Base-by-base conservation (phyloP, 2,888 invertebrate genomes). In the Ophion slaviceki region DNA sequence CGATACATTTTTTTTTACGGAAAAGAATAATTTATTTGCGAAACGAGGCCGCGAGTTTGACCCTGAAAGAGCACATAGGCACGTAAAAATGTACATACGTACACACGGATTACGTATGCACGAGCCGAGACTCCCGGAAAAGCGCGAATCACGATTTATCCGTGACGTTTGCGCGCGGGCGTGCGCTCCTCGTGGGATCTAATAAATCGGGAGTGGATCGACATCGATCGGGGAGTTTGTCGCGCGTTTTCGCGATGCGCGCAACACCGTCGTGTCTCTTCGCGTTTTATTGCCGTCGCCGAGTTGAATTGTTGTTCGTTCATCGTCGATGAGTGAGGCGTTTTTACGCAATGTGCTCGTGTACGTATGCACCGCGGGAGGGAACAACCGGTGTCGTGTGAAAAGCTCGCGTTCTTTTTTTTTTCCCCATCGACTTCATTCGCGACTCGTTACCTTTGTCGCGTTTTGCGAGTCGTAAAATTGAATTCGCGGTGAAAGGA, bases 191-290 rank as follows among this genome's bases (percentile, higher is more conserved):
- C 40, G 40, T 82, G 59, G 45, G 79, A 70, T 75, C 79, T 68
- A 71, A 85, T 85, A 85, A 82, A 85, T 85, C 85, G 82, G 59
- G 47, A 28, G 57, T 59, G 79, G 64, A 53, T 71, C 75, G 71
- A 32, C 11, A 7, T 20, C 17, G 79, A 82, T 53, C 79, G 28
- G 24, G 66, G 85, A 85, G 85, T 85, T 82, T 80, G 71, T 80
- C 76, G 75, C 67, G 79, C 75, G 79, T 79, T 61, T 71, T 82
- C 79, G 85, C 82, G 79, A 82, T 72, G 82, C 82, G 79, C 61
- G 78, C 57, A 72, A 40, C 40, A 78, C 6, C 64, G n/a, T 68
- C 79, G 11, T 53, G 68, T 62, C 64, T 75, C 64, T 8, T 53
- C 32, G 28, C 36, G n/a, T 36, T 17, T 45, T 66, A 20, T 77